Evolutionary conservation across 2,797 vertebrate species (phyloP), one percentile per base, ranked within the genome.

Genomic region (Falco columbarius): DNA sequence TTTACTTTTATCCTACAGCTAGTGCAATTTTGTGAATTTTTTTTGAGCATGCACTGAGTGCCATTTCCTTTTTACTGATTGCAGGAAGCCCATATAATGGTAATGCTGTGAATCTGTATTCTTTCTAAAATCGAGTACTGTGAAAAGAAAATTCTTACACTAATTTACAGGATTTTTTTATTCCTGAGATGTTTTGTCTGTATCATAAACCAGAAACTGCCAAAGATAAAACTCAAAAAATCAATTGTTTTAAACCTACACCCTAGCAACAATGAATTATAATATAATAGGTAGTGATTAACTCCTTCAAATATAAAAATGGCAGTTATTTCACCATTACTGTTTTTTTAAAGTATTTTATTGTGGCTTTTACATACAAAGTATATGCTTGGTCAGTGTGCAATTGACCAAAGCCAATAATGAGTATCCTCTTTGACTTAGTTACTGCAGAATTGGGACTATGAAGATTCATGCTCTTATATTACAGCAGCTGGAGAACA

Each of bases 1-100:
- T 97, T 95, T 96, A 82, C 97, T 97, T 97, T 97, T 85, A 97
- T 97, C 96, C 95, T 96, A 73, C 76, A 96, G 59, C 74, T 91
- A 94, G 91, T 96, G 74, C 73, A 86, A 88, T 97, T 96, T 94
- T 95, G 58, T 96, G 81, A 86, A 5, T 82, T 90, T 95, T 95
- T 96, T 86, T 71, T 67, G 85, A 94, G 93, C 88, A 63, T 93
- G 49, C 81, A 91, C 22, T 96, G 96, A 97, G 95, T 97, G 95
- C 88, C 81, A 93, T 88, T 97, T 97, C 95, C 96, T 96, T 95
- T 94, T 88, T 81, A 71, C 76, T 82, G 90, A 73, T 82, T 96
- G 27, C 61, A 88, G 94, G 92, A 97, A 96, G 80, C 90, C 85
- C n/a, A 21, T 92, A 80, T 84, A 96, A 89, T 83, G 86, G 80